Conservation (phyloP, 1,140 invertebrate genomes). For the Euwallacea fornicatus region DNA sequence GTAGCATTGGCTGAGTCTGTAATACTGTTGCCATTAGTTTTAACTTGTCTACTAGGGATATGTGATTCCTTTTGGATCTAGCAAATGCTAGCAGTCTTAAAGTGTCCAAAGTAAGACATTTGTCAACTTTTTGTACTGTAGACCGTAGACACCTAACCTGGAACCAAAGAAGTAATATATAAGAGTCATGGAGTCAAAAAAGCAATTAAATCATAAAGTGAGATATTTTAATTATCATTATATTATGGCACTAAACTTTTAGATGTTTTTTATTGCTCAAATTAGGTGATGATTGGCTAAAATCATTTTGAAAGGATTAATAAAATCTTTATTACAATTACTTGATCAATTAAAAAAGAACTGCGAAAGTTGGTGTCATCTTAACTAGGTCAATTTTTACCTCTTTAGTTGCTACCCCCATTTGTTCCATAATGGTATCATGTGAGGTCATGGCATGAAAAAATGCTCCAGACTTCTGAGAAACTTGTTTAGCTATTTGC, state of each 20-base stretch:
- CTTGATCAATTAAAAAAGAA: not conserved
- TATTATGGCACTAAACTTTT: too few relatives aligned
- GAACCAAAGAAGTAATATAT: too few relatives aligned
- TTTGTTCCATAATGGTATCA: conserved; percentile 87
- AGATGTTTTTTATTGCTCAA: too few relatives aligned
- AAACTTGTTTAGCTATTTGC: conserved; percentile 92
- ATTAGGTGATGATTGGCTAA: too few relatives aligned
- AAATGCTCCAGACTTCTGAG: conserved; percentile 94
- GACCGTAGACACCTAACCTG: conserved; percentile 52
- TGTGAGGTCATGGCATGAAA: conserved; percentile 97
- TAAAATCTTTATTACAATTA: too few relatives aligned
- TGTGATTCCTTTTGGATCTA: conserved; percentile 64
- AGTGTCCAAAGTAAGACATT: conserved; percentile 76
- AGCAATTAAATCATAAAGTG: too few relatives aligned
- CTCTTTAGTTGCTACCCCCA: conserved; percentile 78
- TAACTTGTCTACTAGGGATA: conserved; percentile 71
- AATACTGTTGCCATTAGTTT: conserved; percentile 94
- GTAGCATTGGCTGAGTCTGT: conserved; percentile 97
- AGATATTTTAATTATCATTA: too few relatives aligned
- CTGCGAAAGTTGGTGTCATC: not conserved
- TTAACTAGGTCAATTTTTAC: conserved; percentile 53
- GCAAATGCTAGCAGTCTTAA: conserved; percentile 74
- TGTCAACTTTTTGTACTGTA: conserved; percentile 73
- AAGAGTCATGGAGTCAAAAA: too few relatives aligned
- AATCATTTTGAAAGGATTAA: too few relatives aligned